Conservation (phyloP, 1,140 invertebrate genomes). For the Pogonomyrmex barbatus region DNA sequence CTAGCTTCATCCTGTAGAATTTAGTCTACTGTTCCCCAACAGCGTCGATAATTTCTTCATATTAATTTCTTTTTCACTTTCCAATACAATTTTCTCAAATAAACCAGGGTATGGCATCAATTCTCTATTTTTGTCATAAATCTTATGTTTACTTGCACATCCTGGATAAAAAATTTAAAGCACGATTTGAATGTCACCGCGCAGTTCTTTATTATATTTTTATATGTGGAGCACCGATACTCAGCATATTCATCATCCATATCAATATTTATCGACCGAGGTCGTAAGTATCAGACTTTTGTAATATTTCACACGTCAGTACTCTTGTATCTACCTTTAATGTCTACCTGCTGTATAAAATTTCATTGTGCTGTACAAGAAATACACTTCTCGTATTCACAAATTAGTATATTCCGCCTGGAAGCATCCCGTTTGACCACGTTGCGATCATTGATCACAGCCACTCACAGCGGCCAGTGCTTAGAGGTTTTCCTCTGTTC, state of each 20-base stretch:
- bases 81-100: neutral
- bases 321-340: too few relatives aligned
- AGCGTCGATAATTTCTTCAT: neutral
- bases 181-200: slow-evolving; percentile 16
- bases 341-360: too few relatives aligned
- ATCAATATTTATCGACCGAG: too few relatives aligned
- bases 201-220: slow-evolving; percentile 37
- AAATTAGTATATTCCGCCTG: too few relatives aligned
- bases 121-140: slow-evolving; percentile 22
- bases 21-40: slow-evolving; percentile 30
- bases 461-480: too few relatives aligned
- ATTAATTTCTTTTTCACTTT: neutral
- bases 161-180: slow-evolving; percentile 21
- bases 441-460: too few relatives aligned
- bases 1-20: slow-evolving; percentile 17
- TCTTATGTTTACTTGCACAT: slow-evolving; percentile 20
- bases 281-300: too few relatives aligned
- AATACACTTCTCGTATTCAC: too few relatives aligned
- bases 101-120: neutral
- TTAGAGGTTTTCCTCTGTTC: too few relatives aligned
- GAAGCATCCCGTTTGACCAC: too few relatives aligned
- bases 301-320: too few relatives aligned
- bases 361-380: too few relatives aligned
- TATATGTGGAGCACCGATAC: slow-evolving; percentile 43
- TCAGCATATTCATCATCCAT: slow-evolving; percentile 16